Base-by-base conservation (phyloP, 2,797 vertebrate genomes). In the Chelonia mydas region DNA sequence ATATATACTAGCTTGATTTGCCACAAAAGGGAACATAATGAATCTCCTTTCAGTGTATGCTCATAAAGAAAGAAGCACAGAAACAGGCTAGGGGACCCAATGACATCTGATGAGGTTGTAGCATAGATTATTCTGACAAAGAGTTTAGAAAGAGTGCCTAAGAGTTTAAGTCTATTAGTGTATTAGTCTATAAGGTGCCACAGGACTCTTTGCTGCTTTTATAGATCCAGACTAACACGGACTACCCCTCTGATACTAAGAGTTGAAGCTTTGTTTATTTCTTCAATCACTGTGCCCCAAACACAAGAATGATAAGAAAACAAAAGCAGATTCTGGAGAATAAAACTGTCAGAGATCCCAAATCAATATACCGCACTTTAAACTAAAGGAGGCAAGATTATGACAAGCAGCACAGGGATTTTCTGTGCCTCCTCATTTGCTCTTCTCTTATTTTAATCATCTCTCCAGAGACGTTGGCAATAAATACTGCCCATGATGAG, bases 401-500 rank as follows among this genome's bases (percentile, higher is more conserved):
- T 19, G 79, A 91, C 2, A n/a, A 96, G 80, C 15, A 28, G 5
- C 85, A 4, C 0, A 17, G 76, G 61, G 10, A 81, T 88, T n/a
- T 7, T 95, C 85, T 91, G 4, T 54, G 91, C 82, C 51, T 89
- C 37, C 72, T 84, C 86, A 65, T 93, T 94, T 94, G 74, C 61
- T 76, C 55, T 79, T 90, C 51, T 96, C 50, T 59, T 78, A 25
- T 81, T 87, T 94, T 93, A 94, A 93, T 92, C 53, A 76, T 94
- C 86, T 91, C 90, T 45, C 76, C 83, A 86, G 90, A 90, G 81
- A 90, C 76, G 85, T 0, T 11, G 53, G 45, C 76, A 96, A 87
- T 95, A 95, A 95, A 95, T 92, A 82, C 50, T 45, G 57, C 6
- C 82, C 47, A 4, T 74, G 59, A 96, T 84, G 78, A 97, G 54